Evolutionary conservation across 2,113 vertebrate genomes (phyloP), one percentile per base, ranked within the genome.

Genomic region (Corythoichthys haematopterus): DNA sequence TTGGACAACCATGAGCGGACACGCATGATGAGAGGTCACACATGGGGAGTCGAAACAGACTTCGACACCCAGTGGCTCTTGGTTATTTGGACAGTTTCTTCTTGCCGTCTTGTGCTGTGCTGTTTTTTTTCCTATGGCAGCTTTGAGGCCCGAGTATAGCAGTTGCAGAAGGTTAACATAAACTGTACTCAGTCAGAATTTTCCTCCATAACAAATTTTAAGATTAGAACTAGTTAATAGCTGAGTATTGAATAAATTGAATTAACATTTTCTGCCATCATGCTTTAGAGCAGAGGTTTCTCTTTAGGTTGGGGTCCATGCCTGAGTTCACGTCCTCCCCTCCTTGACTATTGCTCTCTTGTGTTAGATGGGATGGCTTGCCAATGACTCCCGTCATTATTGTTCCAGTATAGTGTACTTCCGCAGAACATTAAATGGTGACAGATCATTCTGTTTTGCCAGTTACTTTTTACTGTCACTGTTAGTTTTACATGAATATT

Each of bases 131-230:
- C 72, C 66, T 68, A 52, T 62, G 59, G 60, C 64, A 15, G 33
- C 78, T 64, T 62, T 50, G 45, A 60, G 66, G 38, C 62, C n/a
- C 68, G 67, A 83, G 82, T 85, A 82, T 85, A 72, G 63, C 74
- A 86, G 8, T 7, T 15, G 13, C 40, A 43, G 40, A 43, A 50
- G 2, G 13, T 50, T 14, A 14, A 50, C 47, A 15, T 50, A 50
- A 15, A 58, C 48, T 59, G 70, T 82, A 76, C 76, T 67, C 67
- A 38, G 66, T 33, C 64, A 13, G 33, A 53, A 3, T n/a, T 70
- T 71, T 46, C 64, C 71, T 64, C 75, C 57, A 64, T 83, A 79
- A 45, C 72, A 56, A 52, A 20, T 51, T n/a, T n/a, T n/a, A 20
- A 59, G 4, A 43, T 28, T 61, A 57, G 20, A 6, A 1, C 59